These are phyloP conservation scores for Dipodomys spectabilis DNA, from an alignment of 2,113 vertebrate genomes.

Conservation along the genomic window DNA sequence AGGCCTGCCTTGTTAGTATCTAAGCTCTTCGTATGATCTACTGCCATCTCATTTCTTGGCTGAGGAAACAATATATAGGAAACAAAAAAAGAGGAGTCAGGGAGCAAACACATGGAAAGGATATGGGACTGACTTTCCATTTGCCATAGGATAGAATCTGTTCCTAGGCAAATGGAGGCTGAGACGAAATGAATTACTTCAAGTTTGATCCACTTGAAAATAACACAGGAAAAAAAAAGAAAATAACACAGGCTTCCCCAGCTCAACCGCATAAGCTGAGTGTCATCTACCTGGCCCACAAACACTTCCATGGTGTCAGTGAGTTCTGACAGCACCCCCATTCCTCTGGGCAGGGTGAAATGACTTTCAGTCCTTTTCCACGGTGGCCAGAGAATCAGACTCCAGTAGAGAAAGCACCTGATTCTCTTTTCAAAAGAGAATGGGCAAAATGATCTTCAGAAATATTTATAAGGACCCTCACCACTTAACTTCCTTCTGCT, in stretches of 20 bases:
- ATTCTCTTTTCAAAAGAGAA: background rate
- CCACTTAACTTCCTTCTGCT: background rate
- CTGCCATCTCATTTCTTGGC: background rate
- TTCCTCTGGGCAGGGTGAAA: accelerated
- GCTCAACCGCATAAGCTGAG: background rate
- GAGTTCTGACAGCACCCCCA: accelerated
- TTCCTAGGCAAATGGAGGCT: background rate
- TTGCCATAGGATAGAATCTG: background rate
- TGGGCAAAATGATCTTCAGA: background rate
- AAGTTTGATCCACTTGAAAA: background rate
- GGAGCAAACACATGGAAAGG: background rate
- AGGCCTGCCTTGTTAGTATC: background rate
- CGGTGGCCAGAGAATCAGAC: background rate
- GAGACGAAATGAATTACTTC: background rate
- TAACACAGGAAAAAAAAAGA: no score
- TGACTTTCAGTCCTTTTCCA: accelerated
- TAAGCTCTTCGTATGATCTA: background rate
- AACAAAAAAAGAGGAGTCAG: background rate
- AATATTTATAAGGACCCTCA: background rate
- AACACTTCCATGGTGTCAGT: background rate
- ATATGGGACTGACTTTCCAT: background rate
- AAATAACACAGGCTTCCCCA: background rate
- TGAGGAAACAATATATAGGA: background rate
- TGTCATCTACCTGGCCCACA: accelerated
- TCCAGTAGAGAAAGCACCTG: background rate